Percentiles rank a stretch among this genome's conserved stretches.
These are phyloP conservation scores for Drosophila dives DNA, from an alignment of 2,888 invertebrate genomes.

Conservation along the genomic window DNA sequence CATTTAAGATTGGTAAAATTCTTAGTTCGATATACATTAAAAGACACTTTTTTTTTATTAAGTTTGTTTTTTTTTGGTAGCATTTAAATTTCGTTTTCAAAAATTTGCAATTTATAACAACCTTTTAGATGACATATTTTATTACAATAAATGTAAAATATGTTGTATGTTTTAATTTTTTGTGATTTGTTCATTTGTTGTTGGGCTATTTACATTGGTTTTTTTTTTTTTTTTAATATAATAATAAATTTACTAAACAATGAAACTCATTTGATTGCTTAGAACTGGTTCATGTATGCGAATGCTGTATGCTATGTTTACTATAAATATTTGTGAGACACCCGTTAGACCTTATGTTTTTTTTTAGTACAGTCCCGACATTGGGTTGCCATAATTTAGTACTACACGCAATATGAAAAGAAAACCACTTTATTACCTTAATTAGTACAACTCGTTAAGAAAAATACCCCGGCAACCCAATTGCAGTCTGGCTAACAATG, in stretches of 20 bases:
- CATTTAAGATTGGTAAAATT: not conserved
- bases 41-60: slow-evolving; percentile 54
- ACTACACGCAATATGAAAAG: slow-evolving; percentile 7
- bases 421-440: not conserved
- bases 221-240: slow-evolving; percentile 11
- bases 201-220: slow-evolving; percentile 50
- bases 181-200: slow-evolving; percentile 6
- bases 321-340: slow-evolving; percentile 78
- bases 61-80: slow-evolving; percentile 51
- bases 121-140: slow-evolving; percentile 13
- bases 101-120: slow-evolving; percentile 11
- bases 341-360: slow-evolving; percentile 69
- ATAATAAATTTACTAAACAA: slow-evolving; percentile 24
- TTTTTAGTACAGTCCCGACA: slow-evolving; percentile 28
- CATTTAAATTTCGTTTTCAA: slow-evolving; percentile 33
- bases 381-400: slow-evolving; percentile 29
- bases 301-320: slow-evolving; percentile 51
- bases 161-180: not conserved
- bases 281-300: slow-evolving; percentile 47
- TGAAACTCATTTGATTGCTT: slow-evolving; percentile 6
- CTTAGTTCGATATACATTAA: slow-evolving; percentile 31
- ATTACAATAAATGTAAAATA: slow-evolving; percentile 5
- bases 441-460: not conserved
- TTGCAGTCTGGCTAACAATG: slow-evolving; percentile 30
- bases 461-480: slow-evolving; percentile 25